phyloP scores from a whole-genome alignment of 2,113 vertebrate species.

The Suricata suricatta region DNA sequence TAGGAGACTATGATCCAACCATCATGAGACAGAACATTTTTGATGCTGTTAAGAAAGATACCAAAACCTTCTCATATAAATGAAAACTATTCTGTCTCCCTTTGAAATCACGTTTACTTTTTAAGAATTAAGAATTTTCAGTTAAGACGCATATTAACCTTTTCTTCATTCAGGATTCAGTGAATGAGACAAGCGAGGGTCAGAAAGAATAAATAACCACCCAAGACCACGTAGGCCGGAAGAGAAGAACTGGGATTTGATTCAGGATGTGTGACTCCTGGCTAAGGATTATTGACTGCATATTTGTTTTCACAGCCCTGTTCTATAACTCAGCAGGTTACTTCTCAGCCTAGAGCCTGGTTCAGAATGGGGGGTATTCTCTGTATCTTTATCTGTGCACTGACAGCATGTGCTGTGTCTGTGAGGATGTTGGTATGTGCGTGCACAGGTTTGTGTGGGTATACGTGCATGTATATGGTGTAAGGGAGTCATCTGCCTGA shows the following conservation, averaged over 20 bases:
- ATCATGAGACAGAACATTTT: neutral
- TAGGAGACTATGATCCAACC: neutral
- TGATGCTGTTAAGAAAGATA: neutral
- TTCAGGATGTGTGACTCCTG: neutral
- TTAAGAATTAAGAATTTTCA: constrained; percentile 7
- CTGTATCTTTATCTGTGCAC: accelerated
- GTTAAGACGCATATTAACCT: neutral
- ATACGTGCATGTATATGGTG: neutral
- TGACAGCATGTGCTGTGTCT: neutral
- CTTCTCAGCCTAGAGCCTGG: neutral
- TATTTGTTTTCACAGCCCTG: neutral
- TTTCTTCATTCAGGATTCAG: neutral
- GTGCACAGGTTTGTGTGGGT: neutral
- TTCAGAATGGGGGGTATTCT: neutral
- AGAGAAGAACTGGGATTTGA: neutral
- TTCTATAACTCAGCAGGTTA: neutral
- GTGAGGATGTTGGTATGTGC: accelerated
- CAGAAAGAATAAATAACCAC: neutral
- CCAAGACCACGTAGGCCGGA: neutral
- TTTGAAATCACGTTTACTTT: constrained; percentile 23
- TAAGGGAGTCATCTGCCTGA: neutral
- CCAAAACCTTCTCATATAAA: neutral
- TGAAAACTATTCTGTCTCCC: neutral
- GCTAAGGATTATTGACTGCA: neutral
- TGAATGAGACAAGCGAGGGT: neutral